Evolutionary conservation across 2,797 vertebrate genomes (phyloP).

Genomic region (Phoebastria nigripes): DNA sequence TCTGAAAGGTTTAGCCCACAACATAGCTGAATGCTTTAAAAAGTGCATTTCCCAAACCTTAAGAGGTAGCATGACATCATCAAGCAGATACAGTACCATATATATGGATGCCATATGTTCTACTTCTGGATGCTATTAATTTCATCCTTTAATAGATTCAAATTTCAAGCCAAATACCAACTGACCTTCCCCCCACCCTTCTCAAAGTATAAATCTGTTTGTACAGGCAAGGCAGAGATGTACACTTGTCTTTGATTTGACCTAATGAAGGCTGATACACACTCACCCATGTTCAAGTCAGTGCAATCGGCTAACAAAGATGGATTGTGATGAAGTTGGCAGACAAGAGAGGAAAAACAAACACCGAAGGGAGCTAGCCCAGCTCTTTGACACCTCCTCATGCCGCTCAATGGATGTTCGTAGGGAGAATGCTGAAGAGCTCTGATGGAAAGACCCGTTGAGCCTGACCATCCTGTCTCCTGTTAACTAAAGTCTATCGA

Average conservation of each 20-base stretch:
- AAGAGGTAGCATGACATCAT: conserved; percentile 52
- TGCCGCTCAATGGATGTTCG: conserved; percentile 35
- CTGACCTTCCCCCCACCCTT: conserved; percentile 24
- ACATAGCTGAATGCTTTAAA: conserved; percentile 27
- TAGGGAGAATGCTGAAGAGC: conserved; percentile 29
- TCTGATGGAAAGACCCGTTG: neutral
- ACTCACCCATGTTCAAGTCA: conserved; percentile 42
- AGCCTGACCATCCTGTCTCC: neutral
- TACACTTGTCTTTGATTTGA: conserved; percentile 20
- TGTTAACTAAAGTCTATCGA: neutral
- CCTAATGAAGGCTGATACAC: conserved; percentile 18
- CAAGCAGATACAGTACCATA: conserved; percentile 63
- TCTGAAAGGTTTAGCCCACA: conserved; percentile 54
- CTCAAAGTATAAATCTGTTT: neutral
- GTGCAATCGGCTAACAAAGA: conserved; percentile 17
- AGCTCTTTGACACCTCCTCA: conserved; percentile 8
- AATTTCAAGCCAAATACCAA: conserved; percentile 60
- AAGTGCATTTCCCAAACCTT: conserved; percentile 40
- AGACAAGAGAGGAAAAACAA: conserved; percentile 44
- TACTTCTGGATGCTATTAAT: conserved; percentile 64
- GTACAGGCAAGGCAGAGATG: conserved; percentile 14
- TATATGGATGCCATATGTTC: conserved; percentile 63
- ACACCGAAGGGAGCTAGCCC: conserved; percentile 7
- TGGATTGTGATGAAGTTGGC: conserved; percentile 46
- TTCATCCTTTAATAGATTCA: conserved; percentile 50